These are phyloP conservation scores for Gryllus longicercus DNA, from an alignment of 2,888 invertebrate genomes.

Conservation along the genomic window DNA sequence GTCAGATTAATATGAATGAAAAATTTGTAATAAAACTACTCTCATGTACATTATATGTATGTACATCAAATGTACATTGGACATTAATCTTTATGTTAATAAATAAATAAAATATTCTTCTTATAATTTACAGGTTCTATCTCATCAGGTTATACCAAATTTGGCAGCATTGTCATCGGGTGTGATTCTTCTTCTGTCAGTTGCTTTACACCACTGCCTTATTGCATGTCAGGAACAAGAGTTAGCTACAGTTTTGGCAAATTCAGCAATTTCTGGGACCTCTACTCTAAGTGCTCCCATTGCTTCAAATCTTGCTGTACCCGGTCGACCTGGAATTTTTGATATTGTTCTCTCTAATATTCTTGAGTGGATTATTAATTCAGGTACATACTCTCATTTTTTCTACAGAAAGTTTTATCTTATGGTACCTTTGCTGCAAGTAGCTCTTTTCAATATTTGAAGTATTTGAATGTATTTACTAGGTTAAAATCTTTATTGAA, in stretches of 20 bases:
- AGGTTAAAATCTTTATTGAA: too few species aligned
- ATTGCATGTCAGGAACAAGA: slow-evolving; percentile 50
- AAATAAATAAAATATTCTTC: slow-evolving; percentile 19
- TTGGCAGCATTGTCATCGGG: slow-evolving; percentile 76
- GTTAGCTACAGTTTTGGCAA: background rate
- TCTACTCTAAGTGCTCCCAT: background rate
- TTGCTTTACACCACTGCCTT: slow-evolving; percentile 71
- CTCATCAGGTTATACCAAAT: slow-evolving; percentile 69
- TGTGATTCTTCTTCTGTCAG: slow-evolving; percentile 71
- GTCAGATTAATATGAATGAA: too few species aligned
- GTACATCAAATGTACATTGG: too few species aligned
- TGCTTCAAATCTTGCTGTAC: background rate
- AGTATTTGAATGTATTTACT: too few species aligned
- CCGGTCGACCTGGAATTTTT: slow-evolving; percentile 41
- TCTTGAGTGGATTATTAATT: slow-evolving; percentile 77
- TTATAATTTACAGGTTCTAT: slow-evolving; percentile 48
- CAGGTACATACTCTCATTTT: slow-evolving; percentile 42
- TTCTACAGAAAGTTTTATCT: too few species aligned
- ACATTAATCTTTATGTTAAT: too few species aligned
- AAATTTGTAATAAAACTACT: too few species aligned
- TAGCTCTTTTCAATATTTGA: too few species aligned
- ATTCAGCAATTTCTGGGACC: background rate
- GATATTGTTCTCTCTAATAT: slow-evolving; percentile 72
- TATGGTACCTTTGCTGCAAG: too few species aligned
- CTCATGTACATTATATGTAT: too few species aligned